These are phyloP conservation scores for Oncorhynchus keta DNA, from an alignment of 2,113 vertebrate species.

Conservation along the genomic window DNA sequence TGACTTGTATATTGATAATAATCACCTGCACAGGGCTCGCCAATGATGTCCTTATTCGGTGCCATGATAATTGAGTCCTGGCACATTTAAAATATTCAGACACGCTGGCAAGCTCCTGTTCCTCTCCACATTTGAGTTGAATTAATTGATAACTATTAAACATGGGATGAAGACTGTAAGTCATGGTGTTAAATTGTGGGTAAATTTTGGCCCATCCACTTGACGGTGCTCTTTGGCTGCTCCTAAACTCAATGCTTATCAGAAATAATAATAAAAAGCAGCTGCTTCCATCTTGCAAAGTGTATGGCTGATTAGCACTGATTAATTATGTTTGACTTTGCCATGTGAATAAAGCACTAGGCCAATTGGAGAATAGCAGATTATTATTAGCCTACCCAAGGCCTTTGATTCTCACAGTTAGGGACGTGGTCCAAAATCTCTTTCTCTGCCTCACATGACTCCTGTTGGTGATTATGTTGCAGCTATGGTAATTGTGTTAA, in stretches of 20 bases:
- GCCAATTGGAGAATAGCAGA: conserved; percentile 51
- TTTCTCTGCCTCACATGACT: conserved; percentile 13
- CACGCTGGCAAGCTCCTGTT: conserved; percentile 4
- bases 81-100: conserved; percentile 39
- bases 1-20: too few species aligned
- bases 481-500: conserved; percentile 20
- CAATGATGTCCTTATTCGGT: not conserved
- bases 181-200: conserved; percentile 18
- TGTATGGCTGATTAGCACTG: conserved; percentile 72
- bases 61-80: conserved; percentile 23
- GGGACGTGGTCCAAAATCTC: conserved; percentile 36
- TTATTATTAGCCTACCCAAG: conserved; percentile 40
- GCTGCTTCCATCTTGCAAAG: conserved; percentile 48
- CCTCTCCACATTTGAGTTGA: conserved; percentile 35
- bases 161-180: conserved; percentile 34
- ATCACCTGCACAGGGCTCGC: not conserved
- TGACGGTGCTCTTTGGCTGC: conserved; percentile 34
- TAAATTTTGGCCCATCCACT: conserved; percentile 29
- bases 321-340: conserved; percentile 64
- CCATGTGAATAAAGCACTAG: conserved; percentile 56
- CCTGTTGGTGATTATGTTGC: conserved; percentile 23
- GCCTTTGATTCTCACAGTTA: conserved; percentile 54
- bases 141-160: conserved; percentile 55
- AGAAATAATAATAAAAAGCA: conserved; percentile 33
- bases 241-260: conserved; percentile 54